These are phyloP conservation scores for Macaria liturata DNA, from an alignment of 2,888 invertebrate genomes.

Conservation along the genomic window DNA sequence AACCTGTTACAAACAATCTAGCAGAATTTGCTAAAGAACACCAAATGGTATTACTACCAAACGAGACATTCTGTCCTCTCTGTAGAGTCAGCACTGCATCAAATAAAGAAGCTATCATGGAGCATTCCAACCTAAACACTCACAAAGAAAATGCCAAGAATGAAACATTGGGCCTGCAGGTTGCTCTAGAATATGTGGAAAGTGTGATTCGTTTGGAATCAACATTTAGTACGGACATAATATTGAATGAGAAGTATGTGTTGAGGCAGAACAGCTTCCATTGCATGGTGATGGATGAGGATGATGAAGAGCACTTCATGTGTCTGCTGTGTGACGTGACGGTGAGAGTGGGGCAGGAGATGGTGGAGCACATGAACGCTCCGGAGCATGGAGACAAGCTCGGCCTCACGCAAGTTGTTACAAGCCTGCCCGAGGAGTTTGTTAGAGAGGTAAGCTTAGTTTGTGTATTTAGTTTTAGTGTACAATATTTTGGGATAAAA, in stretches of 20 bases:
- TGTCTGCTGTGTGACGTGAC: constrained; percentile 21
- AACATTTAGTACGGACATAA: constrained; percentile 10
- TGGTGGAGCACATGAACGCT: constrained; percentile 15
- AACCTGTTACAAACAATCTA: neutral
- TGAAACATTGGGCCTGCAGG: neutral
- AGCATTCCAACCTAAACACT: neutral
- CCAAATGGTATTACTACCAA: constrained; percentile 1
- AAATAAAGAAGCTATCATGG: neutral
- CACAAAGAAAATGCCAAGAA: constrained; percentile 6
- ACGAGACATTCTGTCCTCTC: constrained; percentile 3
- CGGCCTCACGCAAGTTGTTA: constrained; percentile 33
- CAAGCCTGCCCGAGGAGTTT: constrained; percentile 46
- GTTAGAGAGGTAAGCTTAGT: constrained; percentile 50
- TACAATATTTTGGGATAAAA: neutral
- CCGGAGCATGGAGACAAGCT: constrained; percentile 25
- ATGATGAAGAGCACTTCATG: neutral
- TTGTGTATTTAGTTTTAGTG: too few relatives aligned
- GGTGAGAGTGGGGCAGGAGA: neutral
- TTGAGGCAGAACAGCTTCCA: constrained; percentile 26
- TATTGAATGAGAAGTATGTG: constrained; percentile 20
- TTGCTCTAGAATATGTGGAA: neutral
- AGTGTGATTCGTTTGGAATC: constrained; percentile 2
- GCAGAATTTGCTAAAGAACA: constrained; percentile 5
- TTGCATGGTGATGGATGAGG: constrained; percentile 1
- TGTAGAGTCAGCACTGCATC: neutral